These are phyloP conservation scores for Pseudomugil tenellus DNA, from an alignment of 2,797 vertebrate species.

Conservation along the genomic window DNA sequence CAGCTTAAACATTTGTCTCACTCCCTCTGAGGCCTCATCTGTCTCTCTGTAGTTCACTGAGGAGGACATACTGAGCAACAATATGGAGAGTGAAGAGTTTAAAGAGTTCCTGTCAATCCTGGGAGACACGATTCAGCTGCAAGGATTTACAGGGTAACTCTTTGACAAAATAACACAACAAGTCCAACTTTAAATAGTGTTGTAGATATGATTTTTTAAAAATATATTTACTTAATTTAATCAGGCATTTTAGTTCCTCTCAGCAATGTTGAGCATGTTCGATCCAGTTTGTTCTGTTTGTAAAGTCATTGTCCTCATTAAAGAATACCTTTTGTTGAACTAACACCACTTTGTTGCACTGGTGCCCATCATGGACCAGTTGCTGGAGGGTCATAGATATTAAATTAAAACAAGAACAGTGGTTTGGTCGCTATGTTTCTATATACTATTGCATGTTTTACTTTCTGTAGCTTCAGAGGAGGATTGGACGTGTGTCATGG, in stretches of 20 bases:
- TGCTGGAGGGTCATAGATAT: not conserved
- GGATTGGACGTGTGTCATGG: conserved; percentile 91
- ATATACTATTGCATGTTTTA: not conserved
- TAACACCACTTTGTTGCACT: not conserved
- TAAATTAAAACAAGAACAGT: not conserved
- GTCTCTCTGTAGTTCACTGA: conserved; percentile 78
- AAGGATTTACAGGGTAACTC: conserved; percentile 80
- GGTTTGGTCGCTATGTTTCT: not conserved
- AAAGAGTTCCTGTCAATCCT: conserved; percentile 82
- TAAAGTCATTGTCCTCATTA: not conserved
- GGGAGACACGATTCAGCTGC: conserved; percentile 79
- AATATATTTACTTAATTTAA: not conserved
- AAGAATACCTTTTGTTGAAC: not conserved
- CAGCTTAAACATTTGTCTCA: conserved; percentile 9
- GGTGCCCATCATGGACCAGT: not conserved
- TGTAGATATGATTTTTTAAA: not conserved
- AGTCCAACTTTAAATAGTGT: not conserved
- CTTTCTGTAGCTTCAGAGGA: conserved; percentile 86
- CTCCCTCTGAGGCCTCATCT: conserved; percentile 23
- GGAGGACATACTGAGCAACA: conserved; percentile 84
- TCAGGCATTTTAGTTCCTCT: not conserved
- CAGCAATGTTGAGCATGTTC: not conserved
- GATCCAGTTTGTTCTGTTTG: not conserved
- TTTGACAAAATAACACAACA: conserved; percentile 7
- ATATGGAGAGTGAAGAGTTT: conserved; percentile 81